These are phyloP conservation scores for Cabera pusaria DNA, from an alignment of 2,888 invertebrate species.

Conservation along the genomic window DNA sequence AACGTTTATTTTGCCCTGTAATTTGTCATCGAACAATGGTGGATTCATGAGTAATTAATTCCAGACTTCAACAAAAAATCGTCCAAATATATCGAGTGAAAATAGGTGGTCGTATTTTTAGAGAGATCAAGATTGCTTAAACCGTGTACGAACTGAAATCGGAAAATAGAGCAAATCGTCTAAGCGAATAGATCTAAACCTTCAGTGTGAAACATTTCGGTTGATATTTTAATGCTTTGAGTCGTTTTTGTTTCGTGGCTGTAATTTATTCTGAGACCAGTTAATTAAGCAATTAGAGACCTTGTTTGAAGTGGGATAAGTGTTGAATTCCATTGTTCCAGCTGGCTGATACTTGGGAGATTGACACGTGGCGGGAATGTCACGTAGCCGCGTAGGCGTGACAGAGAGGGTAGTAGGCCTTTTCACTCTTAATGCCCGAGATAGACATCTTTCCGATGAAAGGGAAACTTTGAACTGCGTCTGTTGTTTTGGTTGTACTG, in stretches of 20 bases:
- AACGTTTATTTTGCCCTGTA: conserved; percentile 58
- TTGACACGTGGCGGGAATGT: conserved; percentile 71
- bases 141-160: conserved; percentile 36
- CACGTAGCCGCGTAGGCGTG: conserved; percentile 52
- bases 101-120: conserved; percentile 18
- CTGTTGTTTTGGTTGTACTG: conserved; percentile 57
- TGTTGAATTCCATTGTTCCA: conserved; percentile 56
- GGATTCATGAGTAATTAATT: conserved; percentile 37
- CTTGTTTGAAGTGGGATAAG: conserved; percentile 56
- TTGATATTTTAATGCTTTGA: conserved; percentile 36
- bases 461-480: conserved; percentile 62
- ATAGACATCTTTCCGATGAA: conserved; percentile 68
- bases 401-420: conserved; percentile 48
- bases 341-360: conserved; percentile 61
- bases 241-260: conserved; percentile 18
- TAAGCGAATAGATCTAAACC: conserved; percentile 37
- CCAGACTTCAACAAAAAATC: conserved; percentile 10
- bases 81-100: conserved; percentile 7
- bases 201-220: conserved; percentile 37
- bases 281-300: conserved; percentile 50
- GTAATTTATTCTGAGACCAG: conserved; percentile 32
- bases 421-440: conserved; percentile 62
- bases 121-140: conserved; percentile 40
- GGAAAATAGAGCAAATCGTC: conserved; percentile 50
- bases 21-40: conserved; percentile 51